Conservation (phyloP, 2,113 vertebrate species). For the Periophthalmus modestus region DNA sequence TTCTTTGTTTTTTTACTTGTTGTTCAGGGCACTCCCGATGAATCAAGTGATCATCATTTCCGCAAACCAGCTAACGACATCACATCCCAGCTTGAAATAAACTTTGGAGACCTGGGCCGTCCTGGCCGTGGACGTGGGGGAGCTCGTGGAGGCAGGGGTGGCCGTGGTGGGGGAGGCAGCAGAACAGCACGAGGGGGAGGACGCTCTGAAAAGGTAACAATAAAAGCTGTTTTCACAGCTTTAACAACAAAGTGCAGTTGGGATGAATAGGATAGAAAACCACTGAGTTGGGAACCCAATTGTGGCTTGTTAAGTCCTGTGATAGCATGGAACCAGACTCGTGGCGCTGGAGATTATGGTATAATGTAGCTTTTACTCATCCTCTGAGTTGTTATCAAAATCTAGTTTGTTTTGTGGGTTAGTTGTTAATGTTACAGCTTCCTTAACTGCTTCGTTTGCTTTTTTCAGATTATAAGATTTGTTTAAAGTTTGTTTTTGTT, state of each 20-base stretch:
- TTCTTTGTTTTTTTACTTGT: background rate
- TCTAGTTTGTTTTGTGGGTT: too few species aligned
- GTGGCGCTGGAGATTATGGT: background rate
- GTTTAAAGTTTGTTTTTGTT: constrained; percentile 45
- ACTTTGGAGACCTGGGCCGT: constrained; percentile 96
- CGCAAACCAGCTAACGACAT: constrained; percentile 99
- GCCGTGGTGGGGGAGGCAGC: constrained; percentile 77
- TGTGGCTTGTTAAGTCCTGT: constrained; percentile 21
- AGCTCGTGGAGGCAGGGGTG: constrained; percentile 88
- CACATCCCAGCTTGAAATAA: constrained; percentile 98
- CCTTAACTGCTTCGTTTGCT: background rate
- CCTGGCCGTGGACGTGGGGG: constrained; percentile 94
- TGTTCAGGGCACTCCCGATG: constrained; percentile 81
- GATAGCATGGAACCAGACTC: constrained; percentile 30
- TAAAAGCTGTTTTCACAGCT: constrained; percentile 11
- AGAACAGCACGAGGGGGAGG: constrained; percentile 87
- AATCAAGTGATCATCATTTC: constrained; percentile 93
- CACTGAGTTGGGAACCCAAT: constrained; percentile 49
- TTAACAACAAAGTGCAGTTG: constrained; percentile 17
- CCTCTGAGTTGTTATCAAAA: background rate
- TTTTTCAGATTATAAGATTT: background rate
- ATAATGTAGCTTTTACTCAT: background rate
- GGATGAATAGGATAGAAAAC: constrained; percentile 24
- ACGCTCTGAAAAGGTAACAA: constrained; percentile 91
- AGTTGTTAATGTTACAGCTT: too few species aligned